Evolutionary conservation across 1,140 invertebrate species (phyloP).

Genomic region (Mactra quadrangularis): DNA sequence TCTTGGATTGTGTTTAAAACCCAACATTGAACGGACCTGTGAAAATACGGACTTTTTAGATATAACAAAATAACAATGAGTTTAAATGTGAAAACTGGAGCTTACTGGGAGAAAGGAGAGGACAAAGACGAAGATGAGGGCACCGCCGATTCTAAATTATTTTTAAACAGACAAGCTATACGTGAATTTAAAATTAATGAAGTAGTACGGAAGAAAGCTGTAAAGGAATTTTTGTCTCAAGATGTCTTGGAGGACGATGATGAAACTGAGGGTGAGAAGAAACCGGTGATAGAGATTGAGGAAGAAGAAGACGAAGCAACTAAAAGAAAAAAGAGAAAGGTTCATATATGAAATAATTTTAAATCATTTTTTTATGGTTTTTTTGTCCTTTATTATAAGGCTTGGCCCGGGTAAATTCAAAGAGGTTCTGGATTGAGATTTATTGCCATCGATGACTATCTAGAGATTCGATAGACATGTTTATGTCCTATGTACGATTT

Average conservation of each 20-base stretch:
- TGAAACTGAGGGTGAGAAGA: constrained; percentile 8
- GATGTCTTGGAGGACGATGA: background rate
- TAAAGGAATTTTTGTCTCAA: constrained; percentile 9
- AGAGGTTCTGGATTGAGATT: no score
- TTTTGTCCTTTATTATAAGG: no score
- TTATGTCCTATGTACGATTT: no score
- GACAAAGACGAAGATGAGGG: constrained; percentile 21
- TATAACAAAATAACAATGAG: no score
- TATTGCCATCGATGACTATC: no score
- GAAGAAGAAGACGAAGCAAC: constrained; percentile 50
- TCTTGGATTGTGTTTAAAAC: background rate
- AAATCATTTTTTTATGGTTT: no score
- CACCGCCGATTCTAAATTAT: constrained; percentile 5
- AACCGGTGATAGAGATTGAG: constrained; percentile 9
- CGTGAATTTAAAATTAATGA: constrained; percentile 52
- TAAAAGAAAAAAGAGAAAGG: constrained; percentile 52
- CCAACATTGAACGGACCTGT: no score
- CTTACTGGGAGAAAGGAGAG: constrained; percentile 46
- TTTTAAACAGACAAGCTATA: constrained; percentile 33
- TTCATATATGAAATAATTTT: background rate
- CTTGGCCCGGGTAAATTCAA: no score
- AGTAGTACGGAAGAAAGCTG: constrained; percentile 34
- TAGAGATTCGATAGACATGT: no score
- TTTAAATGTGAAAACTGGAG: constrained; percentile 52
- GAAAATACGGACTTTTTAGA: no score